Base-by-base conservation (phyloP, 2,113 vertebrate genomes). In the Hepsetus odoe region DNA sequence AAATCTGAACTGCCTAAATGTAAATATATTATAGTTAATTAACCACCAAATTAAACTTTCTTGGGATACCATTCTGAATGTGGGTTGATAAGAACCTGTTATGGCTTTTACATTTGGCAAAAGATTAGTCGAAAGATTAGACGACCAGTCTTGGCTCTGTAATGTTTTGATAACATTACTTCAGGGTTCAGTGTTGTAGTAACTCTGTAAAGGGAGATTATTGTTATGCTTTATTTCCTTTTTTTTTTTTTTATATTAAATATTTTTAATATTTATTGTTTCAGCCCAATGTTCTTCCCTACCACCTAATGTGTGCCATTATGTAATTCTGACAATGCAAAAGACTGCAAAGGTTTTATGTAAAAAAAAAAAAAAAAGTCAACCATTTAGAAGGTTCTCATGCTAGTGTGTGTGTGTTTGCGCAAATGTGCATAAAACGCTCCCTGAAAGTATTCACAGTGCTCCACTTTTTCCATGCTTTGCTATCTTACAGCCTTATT, bases 281-380 rank as follows among this genome's bases (percentile, higher is more conserved):
- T 76, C 68, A 53, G 74, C 33, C 16, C 68, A 28, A 35, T 59
- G 28, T 80, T 80, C 49, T 16, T 77, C 22, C 59, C 59, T 1
- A 65, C 20, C 40, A 51, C 68, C 20, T 9, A 35, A 42, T 81
- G 18, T 74, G 18, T 42, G 32, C 28, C 56, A 30, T 56, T 38
- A 30, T 32, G 18, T 74, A 61, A 49, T 64, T 66, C 20, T 22
- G 44, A 58, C 65, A 69, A 35, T 56, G 67, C 33, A 58, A 66
- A 55, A 73, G 69, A 74, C 53, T 68, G 74, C 53, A 74, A 56
- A 65, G 68, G 59, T 72, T 66, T 77, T 59, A 64, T 81, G 66
- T 28, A 56, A 42, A 24, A 20, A 33, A 40, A 30, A 9, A 59
- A 24, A 38, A 46, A 10, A 40, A 24, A 6, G 28, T 62, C 56